Evolutionary conservation across 2,113 vertebrate species (phyloP), one percentile per base, ranked within the genome.

Genomic region (Datnioides undecimradiatus): DNA sequence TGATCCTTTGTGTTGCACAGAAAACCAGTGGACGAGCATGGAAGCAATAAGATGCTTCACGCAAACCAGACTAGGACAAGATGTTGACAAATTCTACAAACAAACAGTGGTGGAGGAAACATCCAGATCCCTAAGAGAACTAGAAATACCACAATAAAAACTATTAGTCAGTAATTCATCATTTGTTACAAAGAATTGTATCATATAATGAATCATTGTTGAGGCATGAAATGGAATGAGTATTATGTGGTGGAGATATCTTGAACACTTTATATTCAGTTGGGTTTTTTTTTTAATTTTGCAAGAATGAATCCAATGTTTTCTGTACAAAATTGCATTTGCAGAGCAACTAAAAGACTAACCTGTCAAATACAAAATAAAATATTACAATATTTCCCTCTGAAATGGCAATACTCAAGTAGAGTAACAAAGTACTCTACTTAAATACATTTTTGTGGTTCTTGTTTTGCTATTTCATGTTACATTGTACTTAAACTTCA

Each of bases 21-120:
- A 74, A 36, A 74, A 23, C 43, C 55, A 36, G 23, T 27, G 48
- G 40, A 82, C 12, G 16, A 55, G 76, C 49, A 75, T 72, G 66
- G 76, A 83, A 85, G 79, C 69, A 76, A 79, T 68, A 89, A 82
- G 71, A 82, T 57, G 27, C 49, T 79, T 79, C 71, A 74, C n/a
- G 36, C 63, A 71, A 87, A 75, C 60, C 58, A 80, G 60, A 71
- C 45, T 17, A 45, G 63, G 71, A 79, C 73, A 62, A 84, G 54
- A 66, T 77, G 70, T 74, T 75, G 71, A 79, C 76, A 83, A 81
- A 78, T 72, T 80, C 54, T 31, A 38, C 51, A 70, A 77, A 80
- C 68, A 66, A 83, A 78, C 33, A 51, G 49, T 4, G 29, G 48
- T 57, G 72, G 13, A 25, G 41, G 54, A 87, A 54, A 23, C 23